Conservation (phyloP, 1,140 invertebrate species). For the Zaprionus ornatus region DNA sequence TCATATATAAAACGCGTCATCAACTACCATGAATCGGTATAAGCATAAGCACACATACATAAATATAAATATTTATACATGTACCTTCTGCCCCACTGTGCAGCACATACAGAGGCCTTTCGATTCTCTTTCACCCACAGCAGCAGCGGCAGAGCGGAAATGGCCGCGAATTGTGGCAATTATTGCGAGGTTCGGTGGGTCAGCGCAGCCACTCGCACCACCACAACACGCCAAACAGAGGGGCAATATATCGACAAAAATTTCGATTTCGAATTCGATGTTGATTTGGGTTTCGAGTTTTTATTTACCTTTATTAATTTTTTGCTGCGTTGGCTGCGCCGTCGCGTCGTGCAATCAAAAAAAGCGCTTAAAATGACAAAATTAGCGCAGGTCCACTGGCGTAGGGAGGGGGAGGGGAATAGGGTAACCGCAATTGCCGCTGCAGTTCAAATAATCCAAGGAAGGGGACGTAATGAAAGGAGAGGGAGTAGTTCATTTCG, state of each 20-base stretch:
- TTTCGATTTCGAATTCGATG: slow-evolving; percentile 42
- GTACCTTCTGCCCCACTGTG: slow-evolving; percentile 26
- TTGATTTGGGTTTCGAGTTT: slow-evolving; percentile 28
- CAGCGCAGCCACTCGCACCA: slow-evolving; percentile 12
- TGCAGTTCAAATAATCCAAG: slow-evolving; percentile 64
- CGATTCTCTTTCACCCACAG: slow-evolving; percentile 5
- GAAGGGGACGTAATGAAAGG: not conserved
- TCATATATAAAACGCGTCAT: too few species aligned
- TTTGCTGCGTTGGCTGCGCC: slow-evolving; percentile 21
- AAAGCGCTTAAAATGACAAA: slow-evolving; percentile 65
- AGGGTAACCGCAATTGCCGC: slow-evolving; percentile 45
- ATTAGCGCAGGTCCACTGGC: slow-evolving; percentile 39
- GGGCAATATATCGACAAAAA: slow-evolving; percentile 11
- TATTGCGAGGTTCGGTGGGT: slow-evolving; percentile 50
- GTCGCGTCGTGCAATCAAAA: slow-evolving; percentile 43
- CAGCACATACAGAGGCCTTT: not conserved
- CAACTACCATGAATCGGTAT: too few species aligned
- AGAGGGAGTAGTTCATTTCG: not conserved
- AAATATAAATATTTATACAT: too few species aligned
- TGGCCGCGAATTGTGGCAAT: slow-evolving; percentile 69
- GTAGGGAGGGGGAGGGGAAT: not conserved
- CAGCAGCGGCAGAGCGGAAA: slow-evolving; percentile 58
- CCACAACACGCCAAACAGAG: slow-evolving; percentile 10
- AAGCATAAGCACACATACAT: too few species aligned
- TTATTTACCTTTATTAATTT: slow-evolving; percentile 45